phyloP scores from a whole-genome alignment of 2,888 invertebrate species.

The Mesochorus sp. region DNA sequence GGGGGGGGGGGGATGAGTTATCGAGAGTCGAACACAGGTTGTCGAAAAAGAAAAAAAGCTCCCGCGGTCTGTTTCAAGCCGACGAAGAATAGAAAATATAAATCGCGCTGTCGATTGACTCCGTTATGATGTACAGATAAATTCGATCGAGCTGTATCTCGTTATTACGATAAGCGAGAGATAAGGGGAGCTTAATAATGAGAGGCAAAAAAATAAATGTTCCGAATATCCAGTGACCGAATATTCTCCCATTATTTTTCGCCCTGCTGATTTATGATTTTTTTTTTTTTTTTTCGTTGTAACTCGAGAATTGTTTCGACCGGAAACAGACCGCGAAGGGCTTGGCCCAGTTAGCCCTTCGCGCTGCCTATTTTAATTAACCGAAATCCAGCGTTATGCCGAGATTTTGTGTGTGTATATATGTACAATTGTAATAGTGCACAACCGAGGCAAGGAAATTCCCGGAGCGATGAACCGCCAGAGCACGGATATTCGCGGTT shows the following conservation, averaged over 20 bases:
- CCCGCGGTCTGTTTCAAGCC: background rate
- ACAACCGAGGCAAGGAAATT: constrained; percentile 44
- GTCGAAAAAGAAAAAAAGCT: background rate
- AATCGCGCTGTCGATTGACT: too few relatives aligned
- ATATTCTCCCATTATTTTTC: background rate
- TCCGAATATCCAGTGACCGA: background rate
- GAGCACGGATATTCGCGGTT: constrained; percentile 60
- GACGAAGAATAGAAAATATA: background rate
- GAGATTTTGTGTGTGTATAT: constrained; percentile 1
- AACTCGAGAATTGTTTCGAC: background rate
- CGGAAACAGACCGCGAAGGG: constrained; percentile 1
- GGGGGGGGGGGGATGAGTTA: background rate
- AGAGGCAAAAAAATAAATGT: background rate
- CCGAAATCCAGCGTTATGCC: constrained; percentile 44
- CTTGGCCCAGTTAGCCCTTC: constrained; percentile 37
- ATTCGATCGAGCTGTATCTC: background rate
- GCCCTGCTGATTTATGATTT: background rate
- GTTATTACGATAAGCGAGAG: background rate
- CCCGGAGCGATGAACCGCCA: constrained; percentile 50
- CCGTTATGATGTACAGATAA: too few relatives aligned
- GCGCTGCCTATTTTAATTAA: constrained; percentile 56
- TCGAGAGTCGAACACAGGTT: constrained; percentile 21
- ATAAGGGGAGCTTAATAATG: background rate
- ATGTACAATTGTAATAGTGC: background rate
- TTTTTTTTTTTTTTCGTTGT: background rate